Base-by-base conservation (phyloP, 2,797 vertebrate species). In the Falco rusticolus region DNA sequence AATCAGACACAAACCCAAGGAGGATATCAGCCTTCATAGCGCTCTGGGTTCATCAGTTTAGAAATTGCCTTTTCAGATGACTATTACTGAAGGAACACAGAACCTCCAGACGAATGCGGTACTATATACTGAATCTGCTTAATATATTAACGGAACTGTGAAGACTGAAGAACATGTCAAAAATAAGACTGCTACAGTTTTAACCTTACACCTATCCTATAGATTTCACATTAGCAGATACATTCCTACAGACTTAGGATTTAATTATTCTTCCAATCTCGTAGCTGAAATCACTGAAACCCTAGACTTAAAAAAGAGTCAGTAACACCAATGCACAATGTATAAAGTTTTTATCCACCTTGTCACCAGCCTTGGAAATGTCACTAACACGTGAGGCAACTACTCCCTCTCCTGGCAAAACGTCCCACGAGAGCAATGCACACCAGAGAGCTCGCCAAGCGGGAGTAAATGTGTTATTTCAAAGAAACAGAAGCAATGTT, bases 321-420 rank as follows among this genome's bases (percentile, higher is more conserved):
- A 2, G 19, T 39, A 84, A 59, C 29, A 54, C 26, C 60, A 63
- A 21, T 60, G 41, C 28, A 41, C 22, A 87, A 28, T 0, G 37
- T 5, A n/a, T 9, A 34, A 34, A 13, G 22, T 13, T 91, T 84
- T 85, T 17, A 33, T 10, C 10, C 34, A 41, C 20, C 66, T 59
- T 60, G 34, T 9, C 9, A 8, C 56, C 5, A n/a, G 15, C 14
- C 39, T 25, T 39, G 39, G 69, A 28, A 18, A 28, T 43, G 41
- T 18, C 47, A 20, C 47, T 60, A 59, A 93, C 74, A 59, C 0
- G 4, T 89, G 91, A 26, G 90, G 78, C 97, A 96, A 95, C 61
- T 95, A 85, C 96, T 89, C 97, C 97, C 96, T 92, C 97, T 97
- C 45, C 97, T 96, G 97, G 94, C n/a, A 84, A 75, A 51, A 72